These are phyloP conservation scores for Pseudorhiza aurosa DNA, from an alignment of 30 jellyfish, hydroid and myxozoan genomes.

Conservation along the genomic window DNA sequence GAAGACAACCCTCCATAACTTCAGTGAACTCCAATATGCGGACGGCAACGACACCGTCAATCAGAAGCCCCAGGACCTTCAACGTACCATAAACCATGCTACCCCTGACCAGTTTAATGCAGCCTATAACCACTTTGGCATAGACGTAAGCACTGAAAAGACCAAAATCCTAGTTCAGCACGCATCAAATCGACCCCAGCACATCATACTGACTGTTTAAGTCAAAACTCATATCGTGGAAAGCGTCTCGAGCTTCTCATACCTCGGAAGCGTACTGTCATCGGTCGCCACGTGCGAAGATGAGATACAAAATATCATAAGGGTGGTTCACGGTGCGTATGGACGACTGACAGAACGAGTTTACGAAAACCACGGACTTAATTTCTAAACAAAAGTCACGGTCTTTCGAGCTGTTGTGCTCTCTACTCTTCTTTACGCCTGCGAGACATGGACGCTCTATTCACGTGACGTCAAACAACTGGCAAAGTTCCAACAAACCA, in stretches of 20 bases:
- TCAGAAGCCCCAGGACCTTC: not conserved
- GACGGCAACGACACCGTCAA: constrained; percentile 7
- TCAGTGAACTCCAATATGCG: constrained; percentile 24
- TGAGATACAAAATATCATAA: not conserved
- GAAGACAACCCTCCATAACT: not conserved
- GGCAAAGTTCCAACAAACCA: too few relatives aligned
- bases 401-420: not conserved
- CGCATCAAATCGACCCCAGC: not conserved
- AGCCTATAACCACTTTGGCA: not conserved
- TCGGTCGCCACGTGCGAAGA: not conserved
- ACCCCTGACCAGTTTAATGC: not conserved
- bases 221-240: not conserved
- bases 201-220: not conserved
- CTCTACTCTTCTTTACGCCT: not conserved
- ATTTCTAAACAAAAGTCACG: constrained; percentile 2
- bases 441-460: not conserved
- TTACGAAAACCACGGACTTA: constrained; percentile 1
- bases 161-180: constrained; percentile 5
- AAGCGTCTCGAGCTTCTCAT: not conserved
- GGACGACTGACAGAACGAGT: constrained; percentile 8
- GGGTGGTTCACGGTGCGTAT: not conserved
- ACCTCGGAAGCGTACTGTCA: constrained; percentile 9
- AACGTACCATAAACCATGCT: not conserved
- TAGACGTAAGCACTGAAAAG: not conserved
- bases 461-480: too few relatives aligned